Evolutionary conservation across 2,113 vertebrate species (phyloP).

Genomic region (Sula dactylatra): DNA sequence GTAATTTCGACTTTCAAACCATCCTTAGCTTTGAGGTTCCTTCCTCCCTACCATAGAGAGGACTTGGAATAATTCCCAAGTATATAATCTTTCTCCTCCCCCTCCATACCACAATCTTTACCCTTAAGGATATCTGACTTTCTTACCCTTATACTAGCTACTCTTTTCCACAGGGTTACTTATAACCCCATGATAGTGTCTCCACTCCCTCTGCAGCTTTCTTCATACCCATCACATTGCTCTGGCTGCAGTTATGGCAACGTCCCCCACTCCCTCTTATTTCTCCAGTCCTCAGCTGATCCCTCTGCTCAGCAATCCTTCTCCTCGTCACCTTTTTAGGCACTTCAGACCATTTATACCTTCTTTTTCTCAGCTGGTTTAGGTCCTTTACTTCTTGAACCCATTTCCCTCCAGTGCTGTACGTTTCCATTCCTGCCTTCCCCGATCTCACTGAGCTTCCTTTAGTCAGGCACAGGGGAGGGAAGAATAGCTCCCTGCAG

Average conservation of each 20-base stretch:
- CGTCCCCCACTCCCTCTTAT: not conserved
- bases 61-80: accelerated
- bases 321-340: not conserved
- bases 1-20: not conserved
- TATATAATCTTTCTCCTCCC: not conserved
- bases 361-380: not conserved
- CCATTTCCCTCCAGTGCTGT: not conserved
- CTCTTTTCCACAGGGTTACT: not conserved
- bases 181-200: accelerated
- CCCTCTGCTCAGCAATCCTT: not conserved
- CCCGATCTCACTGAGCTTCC: not conserved
- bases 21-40: not conserved
- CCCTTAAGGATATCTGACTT: not conserved
- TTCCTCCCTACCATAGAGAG: not conserved
- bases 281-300: not conserved
- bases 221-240: accelerated
- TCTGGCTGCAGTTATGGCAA: not conserved
- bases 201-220: not conserved
- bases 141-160: not conserved
- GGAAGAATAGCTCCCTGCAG: not conserved
- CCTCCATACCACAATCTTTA: accelerated
- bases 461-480: not conserved
- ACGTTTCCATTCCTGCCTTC: not conserved
- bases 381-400: not conserved
- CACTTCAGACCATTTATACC: not conserved